phyloP scores from a whole-genome alignment of 1,140 invertebrate genomes.

The Ganaspis sp. region DNA sequence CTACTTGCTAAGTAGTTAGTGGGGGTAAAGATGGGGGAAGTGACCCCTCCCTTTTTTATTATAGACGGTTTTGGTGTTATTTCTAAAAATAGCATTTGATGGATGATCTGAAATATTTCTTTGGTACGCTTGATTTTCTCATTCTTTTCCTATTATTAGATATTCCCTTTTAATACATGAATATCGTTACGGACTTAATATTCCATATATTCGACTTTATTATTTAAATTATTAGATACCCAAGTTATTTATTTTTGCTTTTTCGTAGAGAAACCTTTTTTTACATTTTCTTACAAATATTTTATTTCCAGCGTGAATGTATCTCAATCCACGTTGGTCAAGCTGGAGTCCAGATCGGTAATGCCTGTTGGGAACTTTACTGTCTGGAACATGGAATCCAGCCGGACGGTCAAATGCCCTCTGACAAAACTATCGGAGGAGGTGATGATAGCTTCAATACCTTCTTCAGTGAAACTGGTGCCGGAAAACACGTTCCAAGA shows the following conservation, averaged over 20 bases:
- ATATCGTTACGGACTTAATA: no score
- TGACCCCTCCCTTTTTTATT: no score
- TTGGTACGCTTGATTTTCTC: no score
- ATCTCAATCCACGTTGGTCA: slow-evolving; percentile 86
- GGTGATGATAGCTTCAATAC: slow-evolving; percentile 78
- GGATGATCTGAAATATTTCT: background rate
- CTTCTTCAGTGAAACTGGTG: slow-evolving; percentile 79
- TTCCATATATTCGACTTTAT: no score
- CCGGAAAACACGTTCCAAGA: slow-evolving; percentile 65
- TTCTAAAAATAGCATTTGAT: background rate
- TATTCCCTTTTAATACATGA: no score
- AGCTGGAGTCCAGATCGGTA: slow-evolving; percentile 86
- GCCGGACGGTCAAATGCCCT: slow-evolving; percentile 88
- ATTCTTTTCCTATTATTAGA: no score
- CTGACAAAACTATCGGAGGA: slow-evolving; percentile 63
- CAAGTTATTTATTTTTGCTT: background rate
- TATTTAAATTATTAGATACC: no score
- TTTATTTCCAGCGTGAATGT: slow-evolving; percentile 78
- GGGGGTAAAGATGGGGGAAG: no score
- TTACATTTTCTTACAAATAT: background rate
- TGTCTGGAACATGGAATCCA: slow-evolving; percentile 94
- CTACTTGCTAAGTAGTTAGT: no score
- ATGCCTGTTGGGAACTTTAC: slow-evolving; percentile 87
- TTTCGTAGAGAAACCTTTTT: background rate
- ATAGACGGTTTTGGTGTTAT: no score